Evolutionary conservation across 2,888 invertebrate species (phyloP).

Genomic region (Drosophila multiciliata): DNA sequence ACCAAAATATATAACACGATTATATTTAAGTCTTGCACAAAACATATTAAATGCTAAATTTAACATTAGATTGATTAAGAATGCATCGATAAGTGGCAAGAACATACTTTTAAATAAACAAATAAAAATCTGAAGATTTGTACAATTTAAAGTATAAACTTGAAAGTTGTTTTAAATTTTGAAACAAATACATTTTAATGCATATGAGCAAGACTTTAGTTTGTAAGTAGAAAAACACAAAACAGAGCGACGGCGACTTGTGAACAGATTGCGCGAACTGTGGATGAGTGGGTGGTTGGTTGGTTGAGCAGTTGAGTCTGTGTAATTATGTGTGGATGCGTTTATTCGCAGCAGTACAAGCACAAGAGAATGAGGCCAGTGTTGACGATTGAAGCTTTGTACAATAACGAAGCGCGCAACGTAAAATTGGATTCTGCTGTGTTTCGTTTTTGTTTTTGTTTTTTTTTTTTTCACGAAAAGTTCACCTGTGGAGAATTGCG

Average conservation of each 20-base stretch:
- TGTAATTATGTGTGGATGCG: conserved; percentile 10
- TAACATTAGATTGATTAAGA: background rate
- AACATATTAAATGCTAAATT: background rate
- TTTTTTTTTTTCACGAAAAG: conserved; percentile 28
- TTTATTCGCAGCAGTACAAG: conserved; percentile 59
- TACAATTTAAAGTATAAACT: background rate
- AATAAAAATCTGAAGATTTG: background rate
- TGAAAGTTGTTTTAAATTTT: background rate
- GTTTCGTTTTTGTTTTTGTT: conserved; percentile 13
- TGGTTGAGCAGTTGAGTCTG: background rate
- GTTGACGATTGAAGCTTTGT: conserved; percentile 61
- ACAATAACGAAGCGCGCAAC: conserved; percentile 68
- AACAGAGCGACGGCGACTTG: background rate
- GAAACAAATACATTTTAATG: background rate
- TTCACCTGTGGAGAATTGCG: conserved; percentile 61
- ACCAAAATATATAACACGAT: background rate
- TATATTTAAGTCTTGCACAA: conserved; percentile 7
- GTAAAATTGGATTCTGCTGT: conserved; percentile 38
- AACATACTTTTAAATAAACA: background rate
- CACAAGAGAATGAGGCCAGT: conserved; percentile 49
- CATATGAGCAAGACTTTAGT: conserved; percentile 13
- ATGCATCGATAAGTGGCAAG: background rate
- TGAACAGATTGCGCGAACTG: conserved; percentile 3
- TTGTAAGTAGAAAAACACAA: conserved; percentile 9
- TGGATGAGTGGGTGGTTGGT: conserved; percentile 1